Evolutionary conservation across 2,888 invertebrate species (phyloP), one percentile per base, ranked within the genome.

Genomic region (Caenorhabditis sp.): DNA sequence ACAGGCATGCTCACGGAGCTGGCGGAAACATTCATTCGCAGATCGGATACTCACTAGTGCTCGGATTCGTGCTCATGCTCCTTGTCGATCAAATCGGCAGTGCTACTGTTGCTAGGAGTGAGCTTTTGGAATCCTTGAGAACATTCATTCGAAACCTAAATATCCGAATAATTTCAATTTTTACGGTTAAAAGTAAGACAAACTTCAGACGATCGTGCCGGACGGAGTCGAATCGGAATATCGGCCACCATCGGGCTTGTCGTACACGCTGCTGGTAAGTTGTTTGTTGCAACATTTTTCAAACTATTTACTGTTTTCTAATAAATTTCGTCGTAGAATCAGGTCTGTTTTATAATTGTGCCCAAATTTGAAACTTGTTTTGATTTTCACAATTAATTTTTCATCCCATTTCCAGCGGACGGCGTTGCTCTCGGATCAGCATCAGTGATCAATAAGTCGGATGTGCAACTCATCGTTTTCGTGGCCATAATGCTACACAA

Each of bases 401-500:
- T 17, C 20, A 17, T 7, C 4, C 8, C 7, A 15, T 41, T 88
- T 89, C 11, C 90, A 93, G 97, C 97, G 66, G 98, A 99, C 91
- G 98, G 98, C 2, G 93, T 99, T 11, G 98, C 98, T 0, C 90
- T 99, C 15, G 99, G 98, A n/a, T 97, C 98, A 1, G 98, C 98
- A 0, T 96, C 97, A 0, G 95, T 95, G 0, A 96, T 97, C 0
- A 94, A 95, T 2, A 96, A 97, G 88, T 93, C 95, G 0, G 96
- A 97, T 88, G 95, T 99, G 0, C 98, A 99, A 90, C 93, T 97
- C 87, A 96, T 99, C 77, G 96, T 99, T 9, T 99, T 99, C 90
- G 89, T 98, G 30, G 99, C 99, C 3, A 99, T 99, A 82, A 99
- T 99, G 97, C 90, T 99, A 59, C 99, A 99, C 89, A 99, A 99